Evolutionary conservation across 2,797 vertebrate species (phyloP), one percentile per base, ranked within the genome.

Genomic region (Xerus rutilus): DNA sequence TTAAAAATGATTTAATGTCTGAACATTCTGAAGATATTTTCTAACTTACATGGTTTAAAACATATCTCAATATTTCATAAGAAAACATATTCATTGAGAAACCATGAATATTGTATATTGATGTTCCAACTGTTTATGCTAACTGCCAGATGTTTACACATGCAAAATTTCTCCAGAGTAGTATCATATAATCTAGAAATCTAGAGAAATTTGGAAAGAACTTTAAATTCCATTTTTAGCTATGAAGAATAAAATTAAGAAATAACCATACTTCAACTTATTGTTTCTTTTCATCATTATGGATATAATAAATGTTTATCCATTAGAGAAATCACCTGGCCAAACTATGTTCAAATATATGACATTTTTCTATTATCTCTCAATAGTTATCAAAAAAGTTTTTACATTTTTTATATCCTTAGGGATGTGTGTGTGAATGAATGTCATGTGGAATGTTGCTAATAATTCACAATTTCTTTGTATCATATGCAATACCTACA

Each of bases 81-180:
- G 43, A 91, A 57, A 74, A 52, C 13, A 86, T 73, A 35, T 64
- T 74, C 72, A 90, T 32, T 95, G 69, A 83, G 57, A 90, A 92
- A n/a, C 4, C 57, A 93, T 78, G 90, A 86, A 96, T 92, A 96
- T 73, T 92, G 9, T 25, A 25, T 59, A 57, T 20, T 70, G 83
- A 88, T 74, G 45, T 32, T 94, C 5, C 78, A 30, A 49, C 54
- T 92, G 45, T 13, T 20, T 70, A 74, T 45, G 65, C 7, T 72
- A 70, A 85, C 47, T 83, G 15, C 73, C 64, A 96, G 74, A 83
- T 93, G 89, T 96, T 89, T 93, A 69, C 0, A 64, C 59, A 86
- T 86, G 43, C 83, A 17, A 86, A 93, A 74, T 70, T 77, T 92
- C 47, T 82, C 59, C 74, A 21, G 49, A 89, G 72, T 65, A 77